These are phyloP conservation scores for Scaeva pyrastri DNA, from an alignment of 2,888 invertebrate genomes.

Conservation along the genomic window DNA sequence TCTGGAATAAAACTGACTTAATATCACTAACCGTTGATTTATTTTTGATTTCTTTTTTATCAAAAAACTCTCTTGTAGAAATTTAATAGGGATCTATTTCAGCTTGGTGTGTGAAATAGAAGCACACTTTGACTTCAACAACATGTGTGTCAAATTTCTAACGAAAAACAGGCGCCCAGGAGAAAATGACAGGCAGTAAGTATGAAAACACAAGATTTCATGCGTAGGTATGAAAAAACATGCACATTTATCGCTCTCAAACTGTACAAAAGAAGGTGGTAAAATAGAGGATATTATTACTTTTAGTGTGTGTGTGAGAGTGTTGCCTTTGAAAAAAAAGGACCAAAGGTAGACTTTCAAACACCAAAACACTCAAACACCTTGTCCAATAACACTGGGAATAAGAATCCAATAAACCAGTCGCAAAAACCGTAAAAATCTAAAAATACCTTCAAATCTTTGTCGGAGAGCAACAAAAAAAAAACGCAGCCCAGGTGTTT, in stretches of 20 bases:
- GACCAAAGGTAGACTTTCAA: conserved; percentile 1
- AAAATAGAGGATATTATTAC: neutral
- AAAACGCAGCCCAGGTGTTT: neutral
- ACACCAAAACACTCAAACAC: no score
- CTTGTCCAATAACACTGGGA: neutral
- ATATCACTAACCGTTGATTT: conserved; percentile 20
- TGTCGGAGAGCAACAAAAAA: neutral
- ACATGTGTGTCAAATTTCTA: conserved; percentile 44
- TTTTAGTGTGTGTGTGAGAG: neutral
- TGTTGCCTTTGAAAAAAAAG: conserved; percentile 2
- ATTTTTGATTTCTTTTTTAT: neutral
- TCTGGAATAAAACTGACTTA: conserved; percentile 61
- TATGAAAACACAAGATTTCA: no score
- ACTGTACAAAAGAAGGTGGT: neutral
- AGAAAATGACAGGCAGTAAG: conserved; percentile 13
- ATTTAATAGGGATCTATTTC: neutral
- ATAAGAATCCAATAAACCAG: neutral
- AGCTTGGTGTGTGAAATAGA: neutral
- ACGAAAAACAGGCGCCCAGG: conserved; percentile 43
- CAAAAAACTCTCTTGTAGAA: neutral
- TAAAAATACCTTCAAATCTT: conserved; percentile 10
- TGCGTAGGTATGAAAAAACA: neutral
- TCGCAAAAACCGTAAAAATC: conserved; percentile 6
- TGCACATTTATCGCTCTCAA: neutral
- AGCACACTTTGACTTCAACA: conserved; percentile 27